A percentile compares a stretch with the other conserved stretches of the same genome.
phyloP scores from a whole-genome alignment of 2,113 vertebrate species.

The Hippotragus niger region DNA sequence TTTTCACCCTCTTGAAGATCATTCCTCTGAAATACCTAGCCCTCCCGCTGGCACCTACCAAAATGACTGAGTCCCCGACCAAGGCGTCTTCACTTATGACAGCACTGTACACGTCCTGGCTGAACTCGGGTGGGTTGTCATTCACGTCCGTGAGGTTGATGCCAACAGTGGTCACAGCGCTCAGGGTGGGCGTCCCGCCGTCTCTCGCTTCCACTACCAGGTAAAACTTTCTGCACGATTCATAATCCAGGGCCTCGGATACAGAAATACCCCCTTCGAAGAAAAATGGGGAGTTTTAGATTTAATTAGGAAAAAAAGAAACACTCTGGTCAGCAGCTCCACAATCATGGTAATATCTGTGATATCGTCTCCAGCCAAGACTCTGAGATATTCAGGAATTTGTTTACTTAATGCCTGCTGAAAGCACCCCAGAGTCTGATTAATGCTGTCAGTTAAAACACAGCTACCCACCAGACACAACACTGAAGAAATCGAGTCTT shows the following conservation, averaged over 20 bases:
- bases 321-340: background rate
- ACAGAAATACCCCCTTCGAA: constrained; percentile 90
- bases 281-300: constrained; percentile 60
- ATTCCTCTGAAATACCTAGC: background rate
- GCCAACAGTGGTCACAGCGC: constrained; percentile 90
- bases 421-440: background rate
- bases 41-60: constrained; percentile 78
- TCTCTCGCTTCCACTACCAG: constrained; percentile 95
- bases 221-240: constrained; percentile 93
- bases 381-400: background rate
- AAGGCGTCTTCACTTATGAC: constrained; percentile 92
- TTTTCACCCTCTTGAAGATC: background rate
- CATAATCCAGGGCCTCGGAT: constrained; percentile 90
- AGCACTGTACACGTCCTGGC: constrained; percentile 87
- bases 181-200: constrained; percentile 92
- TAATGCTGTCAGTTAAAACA: background rate
- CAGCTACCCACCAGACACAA: background rate
- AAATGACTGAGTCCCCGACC: constrained; percentile 88
- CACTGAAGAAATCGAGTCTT: background rate
- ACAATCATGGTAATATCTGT: background rate
- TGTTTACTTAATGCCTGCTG: background rate
- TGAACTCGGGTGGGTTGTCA: constrained; percentile 93
- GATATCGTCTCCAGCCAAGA: background rate
- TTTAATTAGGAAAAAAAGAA: background rate
- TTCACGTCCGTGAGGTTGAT: constrained; percentile 96